Evolutionary conservation across 2,113 vertebrate genomes (phyloP), one percentile per base, ranked within the genome.

Genomic region (Macroglossus sobrinus): DNA sequence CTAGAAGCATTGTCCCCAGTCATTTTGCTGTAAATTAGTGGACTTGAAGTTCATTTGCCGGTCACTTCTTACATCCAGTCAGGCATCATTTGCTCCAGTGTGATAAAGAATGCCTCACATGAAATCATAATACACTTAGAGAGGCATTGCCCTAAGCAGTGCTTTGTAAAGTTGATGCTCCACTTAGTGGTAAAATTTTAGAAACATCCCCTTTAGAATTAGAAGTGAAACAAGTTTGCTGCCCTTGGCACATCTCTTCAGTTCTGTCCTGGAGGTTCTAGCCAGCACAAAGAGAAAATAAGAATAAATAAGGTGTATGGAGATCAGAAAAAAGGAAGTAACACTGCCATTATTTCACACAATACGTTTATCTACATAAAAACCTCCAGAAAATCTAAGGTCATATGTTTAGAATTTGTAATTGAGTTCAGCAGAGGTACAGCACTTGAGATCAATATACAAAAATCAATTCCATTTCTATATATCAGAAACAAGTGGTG

Each of bases 381-480:
- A 88, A 38, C 33, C 9, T 15, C 43, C 47, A 93, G 24, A 78
- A 84, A 95, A 89, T 26, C 38, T 64, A 66, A 61, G 47, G 16
- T 57, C 9, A 40, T 38, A 57, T 61, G 3, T 4, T 94, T 91
- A 80, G 64, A 89, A 86, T 94, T 57, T 38, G 43, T 74, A 69
- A 79, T 8, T 53, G 47, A 79, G 2, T 55, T 95, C 55, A 75
- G 57, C 45, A 78, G 43, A 71, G 33, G 19, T 24, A 82, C 8
- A 84, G 45, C n/a, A 40, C 89, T 89, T 92, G 43, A 10, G 84
- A 89, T 91, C 43, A 75, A 75, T 89, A 33, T 30, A 24, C 33
- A 55, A 68, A 95, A 92, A 91, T 87, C 33, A 87, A 63, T 75
- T 55, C 24, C 7, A 76, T 94, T 94, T 96, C 33, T 91, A 33